Base-by-base conservation (phyloP, 2,888 invertebrate species). In the Tortricodes alternella region DNA sequence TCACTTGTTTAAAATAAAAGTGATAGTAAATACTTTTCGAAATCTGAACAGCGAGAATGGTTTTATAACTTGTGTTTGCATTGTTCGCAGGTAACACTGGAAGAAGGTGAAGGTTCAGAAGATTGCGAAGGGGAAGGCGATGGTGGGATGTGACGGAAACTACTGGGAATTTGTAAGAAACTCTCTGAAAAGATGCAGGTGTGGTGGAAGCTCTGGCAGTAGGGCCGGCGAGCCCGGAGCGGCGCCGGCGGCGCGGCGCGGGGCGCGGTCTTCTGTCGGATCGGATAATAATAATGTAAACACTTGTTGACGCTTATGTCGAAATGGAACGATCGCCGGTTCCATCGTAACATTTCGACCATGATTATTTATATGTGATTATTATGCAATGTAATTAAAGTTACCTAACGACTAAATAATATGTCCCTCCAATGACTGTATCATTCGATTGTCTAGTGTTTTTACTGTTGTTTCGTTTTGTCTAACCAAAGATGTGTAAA, bases 131-230 rank as follows among this genome's bases (percentile, higher is more conserved):
- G 85, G 9, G 90, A 90, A 60, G 92, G 86, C 48, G 92, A 89
- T 65, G 89, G 90, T 92, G 96, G 96, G 86, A 96, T 96, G 95
- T 96, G 96, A 96, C 96, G 96, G 96, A 96, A 96, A 95, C 94
- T 96, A 92, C 93, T 95, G 89, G 95, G 96, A 92, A 94, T 96
- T 91, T 96, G 95, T 92, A 95, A 95, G 92, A 96, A 96, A 94
- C 93, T 96, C 92, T 94, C 95, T 91, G 96, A 96, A 92, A 96
- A 95, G 92, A 94, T 95, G 92, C 96, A 96, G 92, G 95, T 94
- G 90, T 96, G 96, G 95, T 96, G 96, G 95, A 94, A 95, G 89
- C 93, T 95, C 91, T 95, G 95, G 93, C 95, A 95, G 82, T 89
- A 79, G 75, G 66, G 15, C 35, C 6, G 18, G 21, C 23, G 37